phyloP scores from a whole-genome alignment of 2,797 vertebrate genomes.

The Numenius phaeopus region DNA sequence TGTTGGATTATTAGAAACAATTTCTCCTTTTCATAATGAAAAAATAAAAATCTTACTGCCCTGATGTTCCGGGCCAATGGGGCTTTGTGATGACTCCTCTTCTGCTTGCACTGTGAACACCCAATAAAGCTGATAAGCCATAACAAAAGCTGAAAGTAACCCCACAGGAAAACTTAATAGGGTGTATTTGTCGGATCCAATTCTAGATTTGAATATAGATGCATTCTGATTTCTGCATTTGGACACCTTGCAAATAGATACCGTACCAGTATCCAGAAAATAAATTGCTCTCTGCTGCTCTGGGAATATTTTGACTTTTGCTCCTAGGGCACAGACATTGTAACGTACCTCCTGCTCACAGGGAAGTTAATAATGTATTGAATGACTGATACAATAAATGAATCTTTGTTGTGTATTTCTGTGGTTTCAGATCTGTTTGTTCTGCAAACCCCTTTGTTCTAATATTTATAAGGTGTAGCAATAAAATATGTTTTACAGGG shows the following conservation, averaged over 20 bases:
- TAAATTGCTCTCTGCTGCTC: not conserved
- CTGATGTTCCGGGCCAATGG: not conserved
- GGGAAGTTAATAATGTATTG: conserved; percentile 39
- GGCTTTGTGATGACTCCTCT: not conserved
- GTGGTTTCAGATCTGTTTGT: conserved; percentile 46
- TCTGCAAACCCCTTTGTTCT: conserved; percentile 53
- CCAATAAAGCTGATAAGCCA: not conserved
- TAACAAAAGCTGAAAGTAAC: not conserved
- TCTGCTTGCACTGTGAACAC: not conserved
- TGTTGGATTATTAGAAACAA: not conserved
- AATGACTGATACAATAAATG: not conserved
- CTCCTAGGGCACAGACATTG: not conserved
- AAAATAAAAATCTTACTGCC: not conserved
- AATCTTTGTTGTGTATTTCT: conserved; percentile 26
- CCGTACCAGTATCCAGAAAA: not conserved
- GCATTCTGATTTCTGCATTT: not conserved
- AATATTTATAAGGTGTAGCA: conserved; percentile 39
- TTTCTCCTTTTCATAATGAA: not conserved
- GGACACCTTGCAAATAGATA: not conserved
- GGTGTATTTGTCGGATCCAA: not conserved
- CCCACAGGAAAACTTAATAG: not conserved
- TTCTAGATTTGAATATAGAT: not conserved
- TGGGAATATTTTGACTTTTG: conserved; percentile 16
- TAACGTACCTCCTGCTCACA: not conserved
- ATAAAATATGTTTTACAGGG: conserved; percentile 30